These are phyloP conservation scores for Hymenochirus boettgeri DNA, from an alignment of 2,113 vertebrate genomes.

Conservation along the genomic window DNA sequence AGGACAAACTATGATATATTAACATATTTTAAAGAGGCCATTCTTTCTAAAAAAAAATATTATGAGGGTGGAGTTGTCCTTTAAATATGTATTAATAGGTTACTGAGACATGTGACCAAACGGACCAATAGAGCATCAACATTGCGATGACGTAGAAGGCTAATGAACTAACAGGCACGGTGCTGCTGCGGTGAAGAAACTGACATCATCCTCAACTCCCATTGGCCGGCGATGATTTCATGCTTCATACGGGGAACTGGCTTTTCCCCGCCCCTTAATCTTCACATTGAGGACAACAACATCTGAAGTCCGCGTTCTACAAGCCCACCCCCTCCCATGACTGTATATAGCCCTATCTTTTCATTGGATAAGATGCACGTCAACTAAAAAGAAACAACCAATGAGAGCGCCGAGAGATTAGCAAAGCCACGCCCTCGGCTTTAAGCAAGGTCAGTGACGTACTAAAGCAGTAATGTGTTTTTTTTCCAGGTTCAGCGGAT, in stretches of 20 bases:
- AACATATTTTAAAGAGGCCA: no score
- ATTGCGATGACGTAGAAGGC: no score
- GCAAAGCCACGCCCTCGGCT: neutral
- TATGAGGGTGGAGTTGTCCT: no score
- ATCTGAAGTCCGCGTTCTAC: slow-evolving; percentile 10
- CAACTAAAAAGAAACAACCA: neutral
- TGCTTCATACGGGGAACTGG: slow-evolving; percentile 31
- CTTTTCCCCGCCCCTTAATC: neutral
- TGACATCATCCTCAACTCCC: slow-evolving; percentile 15
- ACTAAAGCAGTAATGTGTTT: neutral
- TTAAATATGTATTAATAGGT: no score
- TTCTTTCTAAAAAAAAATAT: no score
- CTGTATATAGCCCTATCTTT: neutral
- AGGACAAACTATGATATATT: no score
- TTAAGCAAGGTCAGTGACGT: slow-evolving; percentile 16
- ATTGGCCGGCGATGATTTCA: slow-evolving; percentile 38
- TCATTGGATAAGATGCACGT: neutral
- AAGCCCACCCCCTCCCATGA: slow-evolving; percentile 1
- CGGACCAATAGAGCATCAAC: no score
- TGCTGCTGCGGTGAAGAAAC: slow-evolving; percentile 23
- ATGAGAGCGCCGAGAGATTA: neutral
- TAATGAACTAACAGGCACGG: no score
- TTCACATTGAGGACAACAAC: slow-evolving; percentile 41
- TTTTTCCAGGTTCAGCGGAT: neutral
- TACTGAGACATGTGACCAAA: no score